These are phyloP conservation scores for Dipodomys ordii DNA, from an alignment of 2,113 vertebrate species.

Conservation along the genomic window DNA sequence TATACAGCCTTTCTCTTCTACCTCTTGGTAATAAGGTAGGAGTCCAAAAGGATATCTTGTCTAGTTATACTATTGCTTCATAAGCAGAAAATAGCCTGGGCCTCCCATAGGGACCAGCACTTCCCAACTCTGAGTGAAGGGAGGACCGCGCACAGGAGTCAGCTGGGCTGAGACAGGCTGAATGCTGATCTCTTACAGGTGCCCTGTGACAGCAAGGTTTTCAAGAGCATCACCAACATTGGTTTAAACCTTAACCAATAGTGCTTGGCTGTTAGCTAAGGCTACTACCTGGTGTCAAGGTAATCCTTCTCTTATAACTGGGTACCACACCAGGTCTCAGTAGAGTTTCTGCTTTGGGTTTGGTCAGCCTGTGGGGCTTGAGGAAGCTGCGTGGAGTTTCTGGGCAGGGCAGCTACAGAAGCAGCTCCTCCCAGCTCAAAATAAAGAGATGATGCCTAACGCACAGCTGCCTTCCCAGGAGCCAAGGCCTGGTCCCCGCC, in stretches of 20 bases:
- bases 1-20: neutral
- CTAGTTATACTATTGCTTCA: neutral
- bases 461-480: neutral
- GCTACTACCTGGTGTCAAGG: neutral
- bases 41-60: neutral
- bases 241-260: neutral
- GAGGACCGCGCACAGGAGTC: neutral
- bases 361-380: neutral
- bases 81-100: neutral
- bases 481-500: neutral
- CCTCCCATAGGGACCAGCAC: neutral
- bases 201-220: accelerated
- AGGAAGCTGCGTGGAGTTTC: neutral
- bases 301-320: neutral
- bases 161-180: neutral
- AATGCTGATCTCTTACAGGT: neutral
- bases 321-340: neutral
- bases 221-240: neutral
- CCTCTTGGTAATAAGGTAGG: neutral
- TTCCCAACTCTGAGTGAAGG: neutral
- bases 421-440: constrained; percentile 45
- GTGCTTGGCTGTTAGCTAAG: neutral
- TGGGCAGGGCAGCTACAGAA: neutral
- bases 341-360: neutral
- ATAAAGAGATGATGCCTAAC: constrained; percentile 14